phyloP scores from a whole-genome alignment of 2,888 invertebrate species.

The Sympetrum striolatum region DNA sequence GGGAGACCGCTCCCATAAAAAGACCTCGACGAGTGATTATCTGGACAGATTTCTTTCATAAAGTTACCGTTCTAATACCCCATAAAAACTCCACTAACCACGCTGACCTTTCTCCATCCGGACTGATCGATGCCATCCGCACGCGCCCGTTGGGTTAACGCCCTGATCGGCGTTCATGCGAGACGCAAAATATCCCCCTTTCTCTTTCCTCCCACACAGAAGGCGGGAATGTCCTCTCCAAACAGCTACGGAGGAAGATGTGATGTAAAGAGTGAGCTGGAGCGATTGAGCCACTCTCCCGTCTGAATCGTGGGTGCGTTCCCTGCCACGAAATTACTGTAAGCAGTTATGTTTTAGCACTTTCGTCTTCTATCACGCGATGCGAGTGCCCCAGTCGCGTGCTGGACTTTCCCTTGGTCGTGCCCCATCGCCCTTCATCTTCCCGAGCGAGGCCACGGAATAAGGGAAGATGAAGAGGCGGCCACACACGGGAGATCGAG shows the following conservation, averaged over 20 bases:
- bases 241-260: background rate
- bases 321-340: background rate
- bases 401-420: background rate
- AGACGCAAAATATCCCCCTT: background rate
- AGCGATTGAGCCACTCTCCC: background rate
- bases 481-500: background rate
- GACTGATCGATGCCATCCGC: background rate
- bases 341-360: background rate
- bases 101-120: background rate
- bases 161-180: background rate
- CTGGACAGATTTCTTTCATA: background rate
- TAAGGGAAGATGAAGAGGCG: background rate
- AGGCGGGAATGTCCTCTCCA: background rate
- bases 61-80: background rate
- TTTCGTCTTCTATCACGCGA: slow-evolving; percentile 10
- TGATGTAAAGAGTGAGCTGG: background rate
- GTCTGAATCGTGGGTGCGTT: background rate
- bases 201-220: background rate
- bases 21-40: background rate
- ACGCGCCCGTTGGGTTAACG: background rate
- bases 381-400: slow-evolving; percentile 18
- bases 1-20: background rate
- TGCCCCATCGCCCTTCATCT: background rate
- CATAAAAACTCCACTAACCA: background rate
- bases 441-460: background rate